Evolutionary conservation across 2,797 vertebrate genomes (phyloP).

Genomic region (Astyanax mexicanus): DNA sequence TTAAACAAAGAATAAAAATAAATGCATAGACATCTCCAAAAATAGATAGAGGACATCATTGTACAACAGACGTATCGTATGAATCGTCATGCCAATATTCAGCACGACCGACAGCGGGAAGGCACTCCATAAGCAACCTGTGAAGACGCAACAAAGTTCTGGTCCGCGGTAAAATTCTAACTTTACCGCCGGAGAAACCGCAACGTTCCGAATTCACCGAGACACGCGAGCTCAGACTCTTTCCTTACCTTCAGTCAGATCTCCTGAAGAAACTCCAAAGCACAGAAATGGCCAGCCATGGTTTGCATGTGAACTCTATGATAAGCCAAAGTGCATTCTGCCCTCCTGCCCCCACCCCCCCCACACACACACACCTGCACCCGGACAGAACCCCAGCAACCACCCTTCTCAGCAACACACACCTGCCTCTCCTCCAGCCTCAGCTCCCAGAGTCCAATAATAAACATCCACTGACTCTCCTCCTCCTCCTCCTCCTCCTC

Average conservation of each 20-base stretch:
- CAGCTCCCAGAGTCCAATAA: not conserved
- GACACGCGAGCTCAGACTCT: constrained; percentile 3
- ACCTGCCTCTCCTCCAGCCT: constrained; percentile 8
- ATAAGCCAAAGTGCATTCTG: constrained; percentile 49
- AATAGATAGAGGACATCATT: constrained; percentile 78
- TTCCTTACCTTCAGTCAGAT: not conserved
- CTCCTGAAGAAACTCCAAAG: constrained; percentile 34
- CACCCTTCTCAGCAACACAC: not conserved
- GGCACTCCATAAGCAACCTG: constrained; percentile 77
- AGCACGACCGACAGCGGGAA: constrained; percentile 69
- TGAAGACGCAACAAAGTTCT: constrained; percentile 45
- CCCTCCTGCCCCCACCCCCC: constrained; percentile 39
- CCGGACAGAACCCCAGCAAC: not conserved
- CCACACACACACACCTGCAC: not conserved
- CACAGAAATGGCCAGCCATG: constrained; percentile 41
- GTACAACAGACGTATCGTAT: constrained; percentile 65
- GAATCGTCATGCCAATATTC: constrained; percentile 56
- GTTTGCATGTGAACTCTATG: constrained; percentile 45
- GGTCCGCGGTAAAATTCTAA: constrained; percentile 23
- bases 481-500: no score
- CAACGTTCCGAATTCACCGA: constrained; percentile 16
- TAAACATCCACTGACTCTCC: not conserved
- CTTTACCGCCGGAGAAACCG: constrained; percentile 34
- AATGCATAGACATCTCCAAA: constrained; percentile 81
- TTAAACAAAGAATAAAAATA: constrained; percentile 85